A percentile compares a stretch with the other conserved stretches of the same genome.
Evolutionary conservation across 92 coral and sea anemone species (phyloP).

Genomic region (Porites divaricata): DNA sequence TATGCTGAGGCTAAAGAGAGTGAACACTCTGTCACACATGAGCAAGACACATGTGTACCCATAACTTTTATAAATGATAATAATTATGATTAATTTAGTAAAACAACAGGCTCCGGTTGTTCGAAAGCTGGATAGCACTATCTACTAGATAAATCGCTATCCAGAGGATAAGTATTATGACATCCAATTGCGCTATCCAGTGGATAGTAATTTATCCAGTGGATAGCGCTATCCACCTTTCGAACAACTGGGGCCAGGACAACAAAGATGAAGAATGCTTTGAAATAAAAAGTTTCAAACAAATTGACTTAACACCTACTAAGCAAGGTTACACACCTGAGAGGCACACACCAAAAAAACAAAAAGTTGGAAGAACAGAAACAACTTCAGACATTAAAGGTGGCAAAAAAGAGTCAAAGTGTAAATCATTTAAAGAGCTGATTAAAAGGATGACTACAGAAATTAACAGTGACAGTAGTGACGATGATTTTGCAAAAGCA

Average conservation of each 20-base stretch:
- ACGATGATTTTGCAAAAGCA: neutral
- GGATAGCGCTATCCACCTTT: no score
- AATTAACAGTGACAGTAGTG: neutral
- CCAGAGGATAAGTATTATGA: no score
- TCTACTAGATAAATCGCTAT: neutral
- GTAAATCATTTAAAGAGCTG: neutral
- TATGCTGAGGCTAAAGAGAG: neutral
- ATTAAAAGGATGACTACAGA: neutral
- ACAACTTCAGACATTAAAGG: neutral
- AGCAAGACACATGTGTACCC: neutral
- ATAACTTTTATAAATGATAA: no score
- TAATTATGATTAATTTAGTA: no score
- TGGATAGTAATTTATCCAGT: no score
- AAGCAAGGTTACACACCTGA: constrained; percentile 16
- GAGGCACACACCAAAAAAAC: constrained; percentile 10
- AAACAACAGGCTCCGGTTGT: no score
- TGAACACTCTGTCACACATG: neutral
- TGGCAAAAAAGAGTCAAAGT: neutral
- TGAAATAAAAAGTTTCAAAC: neutral
- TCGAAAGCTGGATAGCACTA: neutral
- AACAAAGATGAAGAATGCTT: neutral
- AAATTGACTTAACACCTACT: neutral
- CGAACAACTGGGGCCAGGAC: no score
- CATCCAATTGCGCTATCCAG: no score
- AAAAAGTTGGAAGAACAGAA: neutral